phyloP scores from a whole-genome alignment of 2,797 vertebrate genomes.

The Artibeus jamaicensis region DNA sequence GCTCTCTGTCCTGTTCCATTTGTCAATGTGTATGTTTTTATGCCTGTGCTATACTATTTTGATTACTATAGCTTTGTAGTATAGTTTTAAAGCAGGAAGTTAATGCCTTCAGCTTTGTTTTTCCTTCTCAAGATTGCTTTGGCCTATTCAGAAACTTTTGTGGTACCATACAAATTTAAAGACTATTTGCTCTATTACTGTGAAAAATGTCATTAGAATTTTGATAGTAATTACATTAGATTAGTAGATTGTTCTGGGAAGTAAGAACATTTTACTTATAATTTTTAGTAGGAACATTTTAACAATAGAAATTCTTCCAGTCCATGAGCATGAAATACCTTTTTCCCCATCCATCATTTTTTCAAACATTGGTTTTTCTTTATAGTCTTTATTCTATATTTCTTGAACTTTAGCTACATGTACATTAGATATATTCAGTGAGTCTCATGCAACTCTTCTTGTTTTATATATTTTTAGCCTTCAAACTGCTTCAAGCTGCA shows the following conservation, averaged over 20 bases:
- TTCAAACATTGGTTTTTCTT: neutral
- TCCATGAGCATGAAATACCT: neutral
- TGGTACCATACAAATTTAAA: neutral
- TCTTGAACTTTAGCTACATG: neutral
- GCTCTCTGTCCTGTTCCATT: neutral
- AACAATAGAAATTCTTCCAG: neutral
- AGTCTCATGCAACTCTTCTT: neutral
- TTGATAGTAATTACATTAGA: neutral
- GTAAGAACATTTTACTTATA: neutral
- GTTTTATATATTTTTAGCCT: neutral
- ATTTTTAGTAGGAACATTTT: neutral
- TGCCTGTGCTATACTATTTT: neutral
- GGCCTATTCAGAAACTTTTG: neutral
- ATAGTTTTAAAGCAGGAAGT: neutral
- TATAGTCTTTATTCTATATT: neutral
- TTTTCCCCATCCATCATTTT: neutral
- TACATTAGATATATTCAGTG: neutral
- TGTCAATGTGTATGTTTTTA: neutral
- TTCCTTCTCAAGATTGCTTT: neutral
- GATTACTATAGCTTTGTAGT: neutral
- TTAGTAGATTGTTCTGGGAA: neutral
- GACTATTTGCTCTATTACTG: neutral
- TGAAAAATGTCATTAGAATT: neutral
- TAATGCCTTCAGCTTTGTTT: neutral
- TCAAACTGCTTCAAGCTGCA: neutral